Evolutionary conservation across 2,797 vertebrate species (phyloP).

Genomic region (Coregonus ussuriensis): DNA sequence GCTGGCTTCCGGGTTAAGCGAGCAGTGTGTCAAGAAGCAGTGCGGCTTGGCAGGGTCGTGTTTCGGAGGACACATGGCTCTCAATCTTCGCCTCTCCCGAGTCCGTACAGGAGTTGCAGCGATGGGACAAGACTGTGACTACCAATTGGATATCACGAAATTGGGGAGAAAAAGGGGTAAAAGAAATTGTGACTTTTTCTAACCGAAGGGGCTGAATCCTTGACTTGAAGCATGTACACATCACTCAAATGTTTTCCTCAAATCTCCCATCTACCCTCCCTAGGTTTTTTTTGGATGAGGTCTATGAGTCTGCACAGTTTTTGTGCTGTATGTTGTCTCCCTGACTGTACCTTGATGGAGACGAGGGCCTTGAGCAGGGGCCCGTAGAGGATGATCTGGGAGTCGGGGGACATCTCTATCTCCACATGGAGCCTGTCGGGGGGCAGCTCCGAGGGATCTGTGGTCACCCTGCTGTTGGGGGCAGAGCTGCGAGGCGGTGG

Average conservation of each 20-base stretch:
- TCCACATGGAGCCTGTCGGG: constrained; percentile 93
- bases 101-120: too few relatives aligned
- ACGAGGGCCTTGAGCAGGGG: constrained; percentile 89
- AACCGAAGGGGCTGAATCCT: background rate
- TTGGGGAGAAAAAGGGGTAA: too few relatives aligned
- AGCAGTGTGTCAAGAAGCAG: too few relatives aligned
- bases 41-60: too few relatives aligned
- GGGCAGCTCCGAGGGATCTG: constrained; percentile 91
- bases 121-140: too few relatives aligned
- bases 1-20: too few relatives aligned
- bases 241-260: background rate
- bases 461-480: constrained; percentile 67
- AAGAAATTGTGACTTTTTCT: background rate
- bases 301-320: background rate
- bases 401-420: constrained; percentile 94
- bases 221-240: background rate
- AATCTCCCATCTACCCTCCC: background rate
- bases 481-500: constrained; percentile 73
- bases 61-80: too few relatives aligned
- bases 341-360: constrained; percentile 86
- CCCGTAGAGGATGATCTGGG: constrained; percentile 92
- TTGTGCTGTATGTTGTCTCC: background rate
- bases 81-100: too few relatives aligned
- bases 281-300: background rate
- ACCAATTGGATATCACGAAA: too few relatives aligned